A percentile compares a stretch with the other conserved stretches of the same genome.
Conservation (phyloP, 1,140 invertebrate genomes). For the Gerris buenoi region DNA sequence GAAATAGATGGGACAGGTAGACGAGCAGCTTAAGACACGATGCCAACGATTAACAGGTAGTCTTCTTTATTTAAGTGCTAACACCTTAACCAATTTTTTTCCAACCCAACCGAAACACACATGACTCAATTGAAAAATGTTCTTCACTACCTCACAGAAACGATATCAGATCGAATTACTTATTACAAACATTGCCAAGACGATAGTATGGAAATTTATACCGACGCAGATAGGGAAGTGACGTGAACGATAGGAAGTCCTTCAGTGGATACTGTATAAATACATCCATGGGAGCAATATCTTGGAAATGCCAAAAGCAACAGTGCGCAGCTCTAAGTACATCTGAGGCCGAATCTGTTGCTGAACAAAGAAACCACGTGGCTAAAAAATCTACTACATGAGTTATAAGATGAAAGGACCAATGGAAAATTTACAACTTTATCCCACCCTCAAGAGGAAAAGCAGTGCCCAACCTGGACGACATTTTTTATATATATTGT, state of each 20-base stretch:
- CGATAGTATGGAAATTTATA: neutral
- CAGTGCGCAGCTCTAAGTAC: neutral
- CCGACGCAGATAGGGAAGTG: neutral
- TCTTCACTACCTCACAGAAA: neutral
- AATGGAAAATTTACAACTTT: no score
- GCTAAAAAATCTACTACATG: neutral
- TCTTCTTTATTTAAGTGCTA: neutral
- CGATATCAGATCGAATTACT: neutral
- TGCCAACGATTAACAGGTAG: neutral
- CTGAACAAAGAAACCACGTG: neutral
- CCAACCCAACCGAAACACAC: neutral
- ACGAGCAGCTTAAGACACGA: neutral
- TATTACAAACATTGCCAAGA: neutral
- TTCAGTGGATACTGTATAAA: neutral
- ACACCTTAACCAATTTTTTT: neutral
- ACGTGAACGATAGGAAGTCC: neutral
- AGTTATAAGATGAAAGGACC: neutral
- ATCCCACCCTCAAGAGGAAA: no score
- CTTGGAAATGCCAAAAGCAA: neutral
- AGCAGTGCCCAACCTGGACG: no score
- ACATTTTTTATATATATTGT: no score
- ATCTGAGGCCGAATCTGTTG: neutral
- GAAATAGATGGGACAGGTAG: neutral
- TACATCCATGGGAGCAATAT: neutral
- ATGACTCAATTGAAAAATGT: neutral